Percentiles rank a stretch among this genome's conserved stretches.
Evolutionary conservation across 2,113 vertebrate genomes (phyloP).

Genomic region (Trogon surrucura): DNA sequence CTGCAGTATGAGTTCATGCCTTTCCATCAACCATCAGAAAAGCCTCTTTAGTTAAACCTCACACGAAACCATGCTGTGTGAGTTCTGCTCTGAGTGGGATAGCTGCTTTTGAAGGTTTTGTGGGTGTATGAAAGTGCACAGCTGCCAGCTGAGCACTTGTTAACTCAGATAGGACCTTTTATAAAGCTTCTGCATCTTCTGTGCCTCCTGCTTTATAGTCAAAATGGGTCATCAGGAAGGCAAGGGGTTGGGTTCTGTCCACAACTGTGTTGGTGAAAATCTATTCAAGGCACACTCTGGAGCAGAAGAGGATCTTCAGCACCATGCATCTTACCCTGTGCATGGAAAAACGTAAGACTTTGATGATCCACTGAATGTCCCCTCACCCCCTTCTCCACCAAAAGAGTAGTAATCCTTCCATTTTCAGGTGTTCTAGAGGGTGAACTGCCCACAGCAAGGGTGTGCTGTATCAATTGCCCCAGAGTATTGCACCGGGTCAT

Average conservation of each 20-base stretch:
- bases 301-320: neutral
- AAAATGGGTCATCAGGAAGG: neutral
- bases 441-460: neutral
- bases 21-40: neutral
- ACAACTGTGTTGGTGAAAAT: neutral
- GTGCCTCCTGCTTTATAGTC: neutral
- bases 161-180: neutral
- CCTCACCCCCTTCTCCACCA: fast-evolving
- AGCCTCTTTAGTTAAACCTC: neutral
- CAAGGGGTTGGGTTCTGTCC: neutral
- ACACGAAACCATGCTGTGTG: neutral
- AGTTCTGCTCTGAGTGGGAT: neutral
- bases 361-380: neutral
- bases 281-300: neutral
- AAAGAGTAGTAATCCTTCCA: neutral
- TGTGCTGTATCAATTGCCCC: fast-evolving
- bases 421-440: neutral
- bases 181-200: neutral
- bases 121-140: neutral
- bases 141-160: neutral
- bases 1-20: neutral
- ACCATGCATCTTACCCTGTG: fast-evolving
- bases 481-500: fast-evolving
- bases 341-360: neutral
- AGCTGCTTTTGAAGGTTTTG: neutral